phyloP scores from a whole-genome alignment of 2,113 vertebrate genomes.

The Thalassoma bifasciatum region DNA sequence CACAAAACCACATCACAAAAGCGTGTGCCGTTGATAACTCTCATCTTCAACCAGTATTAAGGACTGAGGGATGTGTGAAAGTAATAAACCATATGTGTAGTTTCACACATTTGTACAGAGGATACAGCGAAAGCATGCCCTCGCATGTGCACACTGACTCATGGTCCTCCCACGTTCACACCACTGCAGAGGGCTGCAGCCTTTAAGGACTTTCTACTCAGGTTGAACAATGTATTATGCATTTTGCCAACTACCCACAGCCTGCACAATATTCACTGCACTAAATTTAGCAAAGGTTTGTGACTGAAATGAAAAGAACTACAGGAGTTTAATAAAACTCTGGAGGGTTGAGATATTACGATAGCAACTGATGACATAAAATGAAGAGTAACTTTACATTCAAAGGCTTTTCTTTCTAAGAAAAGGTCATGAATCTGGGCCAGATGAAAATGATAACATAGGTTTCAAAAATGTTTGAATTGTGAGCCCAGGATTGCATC shows the following conservation, averaged over 20 bases:
- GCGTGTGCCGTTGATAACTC: background rate
- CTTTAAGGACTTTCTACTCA: background rate
- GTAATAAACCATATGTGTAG: background rate
- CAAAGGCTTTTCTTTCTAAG: too few relatives aligned
- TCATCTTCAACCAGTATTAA: background rate
- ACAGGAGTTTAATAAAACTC: background rate
- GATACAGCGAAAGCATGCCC: background rate
- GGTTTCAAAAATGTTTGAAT: background rate
- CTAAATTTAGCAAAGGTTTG: conserved; percentile 34
- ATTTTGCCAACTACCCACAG: conserved; percentile 30
- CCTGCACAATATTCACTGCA: conserved; percentile 28
- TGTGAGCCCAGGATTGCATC: background rate
- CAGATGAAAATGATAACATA: too few relatives aligned
- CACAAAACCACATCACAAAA: too few relatives aligned
- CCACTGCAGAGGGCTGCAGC: conserved; percentile 11
- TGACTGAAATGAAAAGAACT: conserved; percentile 4
- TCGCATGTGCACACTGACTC: background rate
- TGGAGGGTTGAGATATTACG: background rate
- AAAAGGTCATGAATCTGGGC: too few relatives aligned
- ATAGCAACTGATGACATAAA: too few relatives aligned
- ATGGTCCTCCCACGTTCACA: conserved; percentile 9
- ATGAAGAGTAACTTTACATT: too few relatives aligned
- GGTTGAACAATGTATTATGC: conserved; percentile 40
- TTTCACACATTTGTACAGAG: conserved; percentile 1
- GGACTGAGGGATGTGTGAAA: background rate